These are phyloP conservation scores for Diceros bicornis DNA, from an alignment of 2,797 vertebrate genomes.

Conservation along the genomic window DNA sequence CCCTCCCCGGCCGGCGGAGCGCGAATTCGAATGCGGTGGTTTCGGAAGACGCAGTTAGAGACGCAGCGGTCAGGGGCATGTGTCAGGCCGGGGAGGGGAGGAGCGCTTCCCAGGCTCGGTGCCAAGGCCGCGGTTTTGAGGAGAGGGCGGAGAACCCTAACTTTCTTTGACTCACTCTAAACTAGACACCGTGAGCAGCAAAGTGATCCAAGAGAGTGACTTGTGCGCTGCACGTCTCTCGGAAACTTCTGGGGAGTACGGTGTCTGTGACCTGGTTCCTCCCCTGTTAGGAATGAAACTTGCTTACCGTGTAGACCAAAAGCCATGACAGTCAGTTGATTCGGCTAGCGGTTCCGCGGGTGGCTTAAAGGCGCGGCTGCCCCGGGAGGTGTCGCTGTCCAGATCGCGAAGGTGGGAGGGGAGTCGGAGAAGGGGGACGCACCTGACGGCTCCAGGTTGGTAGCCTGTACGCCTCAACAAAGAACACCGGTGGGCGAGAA, in stretches of 20 bases:
- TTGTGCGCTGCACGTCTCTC: background rate
- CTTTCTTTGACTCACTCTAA: background rate
- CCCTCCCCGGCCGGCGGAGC: background rate
- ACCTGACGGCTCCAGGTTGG: background rate
- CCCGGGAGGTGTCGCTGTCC: background rate
- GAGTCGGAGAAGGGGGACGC: background rate
- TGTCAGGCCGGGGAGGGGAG: background rate
- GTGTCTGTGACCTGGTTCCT: constrained; percentile 29
- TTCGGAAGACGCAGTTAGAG: background rate
- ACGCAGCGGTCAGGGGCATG: background rate
- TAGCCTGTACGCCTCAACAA: background rate
- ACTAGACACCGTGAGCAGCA: background rate
- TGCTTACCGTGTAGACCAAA: background rate
- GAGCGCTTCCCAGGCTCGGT: background rate
- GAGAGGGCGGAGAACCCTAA: background rate
- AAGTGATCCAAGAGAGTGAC: background rate
- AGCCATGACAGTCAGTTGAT: constrained; percentile 15
- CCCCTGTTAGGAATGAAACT: constrained; percentile 51
- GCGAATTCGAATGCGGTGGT: constrained; percentile 31
- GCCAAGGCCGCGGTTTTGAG: background rate
- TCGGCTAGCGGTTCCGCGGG: constrained; percentile 34
- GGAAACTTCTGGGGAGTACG: constrained; percentile 32
- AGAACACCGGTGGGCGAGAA: background rate
- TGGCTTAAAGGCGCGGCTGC: background rate
- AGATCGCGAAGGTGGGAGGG: background rate